Conservation (phyloP, 2,888 invertebrate species). For the Papilio protenor region DNA sequence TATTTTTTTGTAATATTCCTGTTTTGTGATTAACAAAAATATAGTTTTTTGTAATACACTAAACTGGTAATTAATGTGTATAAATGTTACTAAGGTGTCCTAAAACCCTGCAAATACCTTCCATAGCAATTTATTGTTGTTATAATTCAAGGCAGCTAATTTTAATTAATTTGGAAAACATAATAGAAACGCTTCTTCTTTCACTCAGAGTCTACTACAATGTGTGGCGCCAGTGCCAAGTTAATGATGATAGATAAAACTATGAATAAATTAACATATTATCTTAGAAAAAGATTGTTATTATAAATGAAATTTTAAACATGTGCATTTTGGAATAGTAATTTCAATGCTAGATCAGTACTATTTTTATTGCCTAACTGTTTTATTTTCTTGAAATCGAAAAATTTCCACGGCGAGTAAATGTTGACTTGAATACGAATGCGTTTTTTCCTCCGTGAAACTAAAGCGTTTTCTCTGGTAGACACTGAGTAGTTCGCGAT, state of each 20-base stretch:
- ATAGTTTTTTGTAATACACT: neutral
- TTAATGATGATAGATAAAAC: neutral
- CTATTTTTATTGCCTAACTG: constrained; percentile 22
- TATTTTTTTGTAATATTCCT: neutral
- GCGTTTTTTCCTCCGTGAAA: constrained; percentile 46
- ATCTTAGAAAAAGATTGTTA: neutral
- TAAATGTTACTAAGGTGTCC: too few species aligned
- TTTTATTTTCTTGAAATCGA: constrained; percentile 36
- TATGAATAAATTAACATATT: neutral
- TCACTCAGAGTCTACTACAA: too few species aligned
- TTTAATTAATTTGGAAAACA: too few species aligned
- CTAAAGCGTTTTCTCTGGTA: constrained; percentile 28
- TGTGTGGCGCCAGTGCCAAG: neutral
- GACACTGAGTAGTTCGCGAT: constrained; percentile 9
- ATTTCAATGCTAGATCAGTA: constrained; percentile 21
- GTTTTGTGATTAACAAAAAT: neutral
- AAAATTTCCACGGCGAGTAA: constrained; percentile 32
- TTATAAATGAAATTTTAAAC: neutral
- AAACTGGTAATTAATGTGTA: neutral
- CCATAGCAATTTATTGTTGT: too few species aligned
- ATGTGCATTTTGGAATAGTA: neutral
- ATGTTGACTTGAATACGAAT: constrained; percentile 57
- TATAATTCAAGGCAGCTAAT: neutral
- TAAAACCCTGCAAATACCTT: too few species aligned
- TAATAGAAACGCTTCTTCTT: too few species aligned